Evolutionary conservation across 2,888 invertebrate species (phyloP).

Genomic region (Cancer borealis): DNA sequence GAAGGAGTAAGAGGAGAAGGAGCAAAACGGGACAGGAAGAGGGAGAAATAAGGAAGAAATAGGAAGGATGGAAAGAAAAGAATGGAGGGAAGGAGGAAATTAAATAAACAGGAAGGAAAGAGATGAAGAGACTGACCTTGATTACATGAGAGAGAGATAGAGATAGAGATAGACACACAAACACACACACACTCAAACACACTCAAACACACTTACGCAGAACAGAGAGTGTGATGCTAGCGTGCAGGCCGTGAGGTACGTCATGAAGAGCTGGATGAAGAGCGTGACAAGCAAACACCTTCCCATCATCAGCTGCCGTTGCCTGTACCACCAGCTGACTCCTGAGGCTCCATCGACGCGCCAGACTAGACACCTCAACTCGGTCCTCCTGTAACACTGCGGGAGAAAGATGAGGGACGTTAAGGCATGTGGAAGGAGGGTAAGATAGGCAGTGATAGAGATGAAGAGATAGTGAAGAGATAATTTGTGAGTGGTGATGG

Average conservation of each 20-base stretch:
- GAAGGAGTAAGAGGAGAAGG: neutral
- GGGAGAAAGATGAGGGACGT: neutral
- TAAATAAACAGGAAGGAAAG: neutral
- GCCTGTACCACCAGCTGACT: slow-evolving; percentile 73
- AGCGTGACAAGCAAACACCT: slow-evolving; percentile 72
- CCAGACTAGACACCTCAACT: slow-evolving; percentile 62
- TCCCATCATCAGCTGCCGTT: slow-evolving; percentile 70
- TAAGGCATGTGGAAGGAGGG: neutral
- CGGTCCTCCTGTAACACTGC: slow-evolving; percentile 60
- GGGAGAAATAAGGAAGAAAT: neutral
- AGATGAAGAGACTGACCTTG: slow-evolving; percentile 28
- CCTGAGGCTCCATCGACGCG: slow-evolving; percentile 69
- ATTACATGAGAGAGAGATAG: neutral
- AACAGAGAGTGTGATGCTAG: slow-evolving; percentile 76
- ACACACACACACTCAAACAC: neutral
- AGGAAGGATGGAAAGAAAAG: neutral
- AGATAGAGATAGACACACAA: slow-evolving; percentile 5
- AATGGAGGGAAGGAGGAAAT: neutral
- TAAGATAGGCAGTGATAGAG: neutral
- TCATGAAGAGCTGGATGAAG: slow-evolving; percentile 72
- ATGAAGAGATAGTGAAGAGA: neutral
- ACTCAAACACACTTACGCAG: slow-evolving; percentile 67
- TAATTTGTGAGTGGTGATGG: neutral
- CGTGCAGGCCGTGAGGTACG: slow-evolving; percentile 60
- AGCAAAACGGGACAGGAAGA: neutral